Percentiles rank a stretch among this genome's conserved stretches.
Conservation (phyloP, 1,140 invertebrate species). For the Ectropis grisescens region DNA sequence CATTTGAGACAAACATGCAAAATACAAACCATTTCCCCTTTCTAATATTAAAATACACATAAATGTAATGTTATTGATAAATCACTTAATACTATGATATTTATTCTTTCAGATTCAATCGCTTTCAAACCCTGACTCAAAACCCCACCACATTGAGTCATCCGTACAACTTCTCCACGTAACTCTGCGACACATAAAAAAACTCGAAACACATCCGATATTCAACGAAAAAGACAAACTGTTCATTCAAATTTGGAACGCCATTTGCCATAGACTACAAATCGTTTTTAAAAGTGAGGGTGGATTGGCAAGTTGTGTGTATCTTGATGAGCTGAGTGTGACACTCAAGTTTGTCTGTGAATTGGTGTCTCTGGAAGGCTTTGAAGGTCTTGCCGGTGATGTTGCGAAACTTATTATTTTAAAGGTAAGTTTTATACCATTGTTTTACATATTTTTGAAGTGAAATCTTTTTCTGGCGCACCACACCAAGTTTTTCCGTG, state of each 20-base stretch:
- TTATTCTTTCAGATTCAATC: constrained; percentile 42
- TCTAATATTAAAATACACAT: too few species aligned
- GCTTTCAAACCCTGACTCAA: constrained; percentile 27
- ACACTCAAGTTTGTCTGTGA: constrained; percentile 46
- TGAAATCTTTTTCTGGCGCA: too few species aligned
- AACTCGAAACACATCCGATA: constrained; percentile 37
- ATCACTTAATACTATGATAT: too few species aligned
- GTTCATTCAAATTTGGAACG: constrained; percentile 35
- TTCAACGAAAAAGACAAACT: constrained; percentile 44
- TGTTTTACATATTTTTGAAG: constrained; percentile 10
- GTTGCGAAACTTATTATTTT: constrained; percentile 27
- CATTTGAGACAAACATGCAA: too few species aligned
- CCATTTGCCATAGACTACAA: constrained; percentile 30
- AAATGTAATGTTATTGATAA: too few species aligned
- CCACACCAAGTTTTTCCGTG: too few species aligned
- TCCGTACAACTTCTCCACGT: constrained; percentile 41
- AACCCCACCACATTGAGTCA: constrained; percentile 31
- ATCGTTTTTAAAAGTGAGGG: constrained; percentile 19
- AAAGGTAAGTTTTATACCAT: constrained; percentile 28
- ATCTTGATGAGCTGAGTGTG: constrained; percentile 31
- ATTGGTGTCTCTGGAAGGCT: constrained; percentile 38
- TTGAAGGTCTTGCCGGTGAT: constrained; percentile 29
- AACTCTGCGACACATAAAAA: constrained; percentile 39
- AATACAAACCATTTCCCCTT: too few species aligned
- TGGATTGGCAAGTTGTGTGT: constrained; percentile 12